Evolutionary conservation across 2,797 vertebrate species (phyloP).

Genomic region (Lithobates sylvaticus): DNA sequence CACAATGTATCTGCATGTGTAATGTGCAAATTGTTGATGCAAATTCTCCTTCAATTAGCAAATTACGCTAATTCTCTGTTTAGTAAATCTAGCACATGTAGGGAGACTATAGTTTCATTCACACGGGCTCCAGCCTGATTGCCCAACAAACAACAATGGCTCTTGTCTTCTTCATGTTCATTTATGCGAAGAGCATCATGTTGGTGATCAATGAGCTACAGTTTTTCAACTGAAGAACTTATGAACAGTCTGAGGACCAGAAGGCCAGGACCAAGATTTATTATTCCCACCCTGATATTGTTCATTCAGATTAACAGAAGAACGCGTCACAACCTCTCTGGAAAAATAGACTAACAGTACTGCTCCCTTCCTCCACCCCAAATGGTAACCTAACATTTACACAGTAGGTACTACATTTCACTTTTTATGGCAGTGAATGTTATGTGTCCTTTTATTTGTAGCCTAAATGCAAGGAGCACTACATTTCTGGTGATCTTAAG

Average conservation of each 20-base stretch:
- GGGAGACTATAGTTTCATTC: background rate
- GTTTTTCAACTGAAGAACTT: background rate
- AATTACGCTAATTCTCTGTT: slow-evolving; percentile 12
- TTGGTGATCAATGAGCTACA: background rate
- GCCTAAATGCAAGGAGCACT: too few relatives aligned
- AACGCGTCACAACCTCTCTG: too few relatives aligned
- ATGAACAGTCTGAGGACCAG: background rate
- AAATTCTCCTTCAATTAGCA: slow-evolving; percentile 15
- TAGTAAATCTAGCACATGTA: slow-evolving; percentile 2
- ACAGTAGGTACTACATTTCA: too few relatives aligned
- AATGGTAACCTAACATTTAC: too few relatives aligned
- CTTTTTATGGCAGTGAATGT: too few relatives aligned
- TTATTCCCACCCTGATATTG: background rate
- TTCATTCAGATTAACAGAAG: too few relatives aligned
- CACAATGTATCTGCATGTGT: background rate
- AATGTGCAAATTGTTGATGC: slow-evolving; percentile 5
- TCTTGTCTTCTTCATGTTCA: slow-evolving; percentile 1
- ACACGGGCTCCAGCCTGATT: background rate
- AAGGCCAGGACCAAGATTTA: background rate
- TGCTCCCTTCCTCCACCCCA: too few relatives aligned
- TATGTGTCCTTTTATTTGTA: too few relatives aligned
- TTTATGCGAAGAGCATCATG: background rate
- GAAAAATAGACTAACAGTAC: too few relatives aligned
- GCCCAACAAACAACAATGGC: background rate
- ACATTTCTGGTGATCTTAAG: too few relatives aligned